Evolutionary conservation across 1,140 invertebrate species (phyloP).

Genomic region (Trissolcus basalis): DNA sequence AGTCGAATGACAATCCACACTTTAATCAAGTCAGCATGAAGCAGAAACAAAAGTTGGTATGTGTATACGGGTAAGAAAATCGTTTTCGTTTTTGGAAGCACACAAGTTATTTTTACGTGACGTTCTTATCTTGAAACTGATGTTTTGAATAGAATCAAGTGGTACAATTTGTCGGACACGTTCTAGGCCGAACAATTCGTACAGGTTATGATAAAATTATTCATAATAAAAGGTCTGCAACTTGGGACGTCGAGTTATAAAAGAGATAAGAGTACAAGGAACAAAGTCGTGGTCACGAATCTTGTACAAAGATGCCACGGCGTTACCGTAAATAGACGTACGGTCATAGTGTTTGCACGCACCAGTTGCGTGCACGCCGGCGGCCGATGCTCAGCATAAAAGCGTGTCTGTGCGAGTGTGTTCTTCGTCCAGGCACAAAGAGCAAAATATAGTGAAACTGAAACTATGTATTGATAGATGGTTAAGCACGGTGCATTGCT

Average conservation of each 20-base stretch:
- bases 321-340: constrained; percentile 57
- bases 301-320: constrained; percentile 39
- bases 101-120: too few relatives aligned
- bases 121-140: too few relatives aligned
- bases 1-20: too few relatives aligned
- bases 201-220: background rate
- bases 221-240: constrained; percentile 14
- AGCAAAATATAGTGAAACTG: constrained; percentile 25
- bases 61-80: too few relatives aligned
- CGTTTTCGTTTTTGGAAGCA: too few relatives aligned
- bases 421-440: constrained; percentile 27
- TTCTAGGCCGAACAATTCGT: too few relatives aligned
- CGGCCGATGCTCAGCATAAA: constrained; percentile 28
- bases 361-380: constrained; percentile 48
- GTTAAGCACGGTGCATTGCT: constrained; percentile 29
- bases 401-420: constrained; percentile 39
- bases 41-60: too few relatives aligned
- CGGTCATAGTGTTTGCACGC: constrained; percentile 55
- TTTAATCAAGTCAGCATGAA: too few relatives aligned
- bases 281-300: constrained; percentile 45
- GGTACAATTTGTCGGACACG: too few relatives aligned
- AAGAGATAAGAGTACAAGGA: constrained; percentile 32
- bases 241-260: constrained; percentile 3
- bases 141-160: too few relatives aligned
- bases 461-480: constrained; percentile 48